Evolutionary conservation across 2,113 vertebrate genomes (phyloP).

Genomic region (Corythornis madagascariensis): DNA sequence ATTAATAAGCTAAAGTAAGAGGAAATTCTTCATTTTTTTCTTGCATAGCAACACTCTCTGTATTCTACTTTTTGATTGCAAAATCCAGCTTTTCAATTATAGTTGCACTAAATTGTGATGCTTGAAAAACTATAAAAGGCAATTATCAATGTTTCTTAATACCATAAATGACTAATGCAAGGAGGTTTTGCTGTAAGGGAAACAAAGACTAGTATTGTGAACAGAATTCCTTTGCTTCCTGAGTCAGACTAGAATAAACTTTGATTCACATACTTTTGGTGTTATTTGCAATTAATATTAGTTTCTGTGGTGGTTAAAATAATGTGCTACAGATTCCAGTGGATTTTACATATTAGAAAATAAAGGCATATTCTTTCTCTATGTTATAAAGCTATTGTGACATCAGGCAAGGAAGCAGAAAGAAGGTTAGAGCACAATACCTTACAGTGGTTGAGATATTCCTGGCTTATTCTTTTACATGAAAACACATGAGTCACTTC

Average conservation of each 20-base stretch:
- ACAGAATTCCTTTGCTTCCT: constrained; percentile 67
- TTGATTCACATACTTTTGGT: constrained; percentile 52
- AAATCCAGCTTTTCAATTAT: constrained; percentile 85
- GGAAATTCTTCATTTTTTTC: constrained; percentile 80
- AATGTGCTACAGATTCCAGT: constrained; percentile 40
- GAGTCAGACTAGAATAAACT: constrained; percentile 55
- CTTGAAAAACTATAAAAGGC: constrained; percentile 81
- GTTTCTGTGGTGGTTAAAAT: constrained; percentile 54
- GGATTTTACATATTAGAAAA: constrained; percentile 35
- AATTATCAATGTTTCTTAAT: constrained; percentile 84
- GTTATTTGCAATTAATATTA: constrained; percentile 68
- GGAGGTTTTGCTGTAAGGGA: constrained; percentile 69
- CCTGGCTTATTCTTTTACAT: background rate
- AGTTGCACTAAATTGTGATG: constrained; percentile 81
- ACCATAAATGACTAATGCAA: constrained; percentile 78
- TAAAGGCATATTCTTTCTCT: constrained; percentile 33
- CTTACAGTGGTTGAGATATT: background rate
- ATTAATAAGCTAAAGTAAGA: constrained; percentile 85
- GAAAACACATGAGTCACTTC: background rate
- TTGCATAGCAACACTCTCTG: constrained; percentile 77
- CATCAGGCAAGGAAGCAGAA: background rate
- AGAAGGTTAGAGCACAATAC: background rate
- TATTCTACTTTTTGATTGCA: constrained; percentile 81
- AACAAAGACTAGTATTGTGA: constrained; percentile 71
- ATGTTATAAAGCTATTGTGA: background rate